phyloP scores from a whole-genome alignment of 2,888 invertebrate species.

The Conomelus anceps region DNA sequence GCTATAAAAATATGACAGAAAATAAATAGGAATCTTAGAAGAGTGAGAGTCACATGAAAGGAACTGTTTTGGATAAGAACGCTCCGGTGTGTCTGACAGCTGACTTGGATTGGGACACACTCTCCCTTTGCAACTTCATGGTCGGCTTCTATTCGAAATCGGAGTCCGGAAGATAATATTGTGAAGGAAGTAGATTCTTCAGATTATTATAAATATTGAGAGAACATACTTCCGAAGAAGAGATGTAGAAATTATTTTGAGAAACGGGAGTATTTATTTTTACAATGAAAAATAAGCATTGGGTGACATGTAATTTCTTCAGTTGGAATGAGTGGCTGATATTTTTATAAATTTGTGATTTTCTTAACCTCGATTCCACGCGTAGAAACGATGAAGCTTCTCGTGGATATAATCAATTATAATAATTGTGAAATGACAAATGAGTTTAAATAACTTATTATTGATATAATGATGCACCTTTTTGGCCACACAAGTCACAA shows the following conservation, averaged over 20 bases:
- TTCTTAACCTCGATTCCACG: not conserved
- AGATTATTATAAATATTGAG: not conserved
- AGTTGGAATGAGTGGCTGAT: not conserved
- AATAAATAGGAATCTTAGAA: not conserved
- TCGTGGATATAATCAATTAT: too few relatives aligned
- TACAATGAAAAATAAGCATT: not conserved
- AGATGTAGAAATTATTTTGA: not conserved
- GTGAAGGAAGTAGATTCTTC: not conserved
- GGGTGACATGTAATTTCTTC: not conserved
- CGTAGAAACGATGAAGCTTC: not conserved
- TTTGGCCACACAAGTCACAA: too few relatives aligned
- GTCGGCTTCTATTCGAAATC: not conserved
- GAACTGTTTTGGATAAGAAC: not conserved
- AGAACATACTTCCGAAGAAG: not conserved
- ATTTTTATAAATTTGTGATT: not conserved
- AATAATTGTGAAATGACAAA: too few relatives aligned
- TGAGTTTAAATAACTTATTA: too few relatives aligned
- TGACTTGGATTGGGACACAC: not conserved
- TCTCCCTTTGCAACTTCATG: not conserved
- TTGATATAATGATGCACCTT: too few relatives aligned
- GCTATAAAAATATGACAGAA: not conserved
- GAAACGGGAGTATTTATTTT: not conserved
- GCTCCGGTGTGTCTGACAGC: not conserved
- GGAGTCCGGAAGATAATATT: not conserved
- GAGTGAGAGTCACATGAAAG: too few relatives aligned